These are phyloP conservation scores for Pogona vitticeps DNA, from an alignment of 2,113 vertebrate species.

Conservation along the genomic window DNA sequence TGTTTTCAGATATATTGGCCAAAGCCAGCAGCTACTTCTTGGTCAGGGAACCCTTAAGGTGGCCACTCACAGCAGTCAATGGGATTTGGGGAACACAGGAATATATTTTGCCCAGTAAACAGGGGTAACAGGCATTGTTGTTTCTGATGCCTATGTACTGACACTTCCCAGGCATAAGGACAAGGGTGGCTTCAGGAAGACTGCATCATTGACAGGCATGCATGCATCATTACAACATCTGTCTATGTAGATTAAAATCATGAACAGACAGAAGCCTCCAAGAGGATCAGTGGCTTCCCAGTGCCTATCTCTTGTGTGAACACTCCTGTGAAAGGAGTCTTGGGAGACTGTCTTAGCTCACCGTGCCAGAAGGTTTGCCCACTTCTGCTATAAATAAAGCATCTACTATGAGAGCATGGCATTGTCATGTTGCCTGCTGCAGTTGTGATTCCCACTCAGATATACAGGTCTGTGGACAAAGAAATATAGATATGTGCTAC, in stretches of 20 bases:
- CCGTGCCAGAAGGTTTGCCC: background rate
- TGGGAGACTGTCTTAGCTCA: background rate
- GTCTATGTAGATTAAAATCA: no score
- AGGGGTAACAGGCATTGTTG: background rate
- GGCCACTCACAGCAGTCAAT: background rate
- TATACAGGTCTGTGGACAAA: background rate
- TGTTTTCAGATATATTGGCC: background rate
- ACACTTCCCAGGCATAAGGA: background rate
- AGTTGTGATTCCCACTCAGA: background rate
- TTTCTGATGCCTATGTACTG: background rate
- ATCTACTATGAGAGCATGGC: background rate
- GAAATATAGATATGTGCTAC: background rate
- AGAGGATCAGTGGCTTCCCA: no score
- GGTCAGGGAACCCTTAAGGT: background rate
- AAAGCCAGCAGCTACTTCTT: background rate
- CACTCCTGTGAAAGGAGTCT: background rate
- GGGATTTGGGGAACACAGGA: background rate
- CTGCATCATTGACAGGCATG: no score
- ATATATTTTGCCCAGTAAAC: background rate
- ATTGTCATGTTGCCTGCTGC: background rate
- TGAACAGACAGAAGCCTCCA: no score
- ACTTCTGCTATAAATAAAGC: background rate
- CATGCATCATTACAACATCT: no score
- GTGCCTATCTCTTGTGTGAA: no score
- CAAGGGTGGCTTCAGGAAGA: no score